Conservation (phyloP, 2,113 vertebrate genomes). For the Daubentonia madagascariensis region DNA sequence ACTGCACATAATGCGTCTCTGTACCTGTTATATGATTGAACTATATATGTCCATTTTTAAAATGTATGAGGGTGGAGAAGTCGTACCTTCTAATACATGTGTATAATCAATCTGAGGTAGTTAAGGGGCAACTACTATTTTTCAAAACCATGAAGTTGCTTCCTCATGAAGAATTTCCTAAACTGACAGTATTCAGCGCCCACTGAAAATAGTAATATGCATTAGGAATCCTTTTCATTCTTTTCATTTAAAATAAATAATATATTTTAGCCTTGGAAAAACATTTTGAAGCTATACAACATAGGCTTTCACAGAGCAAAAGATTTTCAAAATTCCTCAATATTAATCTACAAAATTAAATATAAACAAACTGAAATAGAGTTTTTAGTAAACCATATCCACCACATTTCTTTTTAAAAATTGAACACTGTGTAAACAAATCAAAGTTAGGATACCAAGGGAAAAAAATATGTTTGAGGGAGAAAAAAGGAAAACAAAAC, state of each 20-base stretch:
- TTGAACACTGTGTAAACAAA: not conserved
- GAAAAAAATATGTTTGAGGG: not conserved
- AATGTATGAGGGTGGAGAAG: not conserved
- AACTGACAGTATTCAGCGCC: not conserved
- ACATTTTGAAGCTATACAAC: not conserved
- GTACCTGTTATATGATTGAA: not conserved
- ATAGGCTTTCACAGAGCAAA: not conserved
- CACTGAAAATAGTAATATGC: not conserved
- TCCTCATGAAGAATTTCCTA: slow-evolving; percentile 18
- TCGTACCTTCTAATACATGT: not conserved
- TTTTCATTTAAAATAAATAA: slow-evolving; percentile 37
- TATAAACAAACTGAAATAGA: slow-evolving; percentile 2
- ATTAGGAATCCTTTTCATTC: not conserved
- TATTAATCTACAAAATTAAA: slow-evolving; percentile 21
- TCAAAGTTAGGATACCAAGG: not conserved
- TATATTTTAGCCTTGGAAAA: not conserved
- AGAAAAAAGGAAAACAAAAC: not conserved
- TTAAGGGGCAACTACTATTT: not conserved
- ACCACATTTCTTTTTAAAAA: slow-evolving; percentile 1
- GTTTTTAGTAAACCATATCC: not conserved
- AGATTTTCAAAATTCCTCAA: not conserved
- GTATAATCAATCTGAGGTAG: not conserved
- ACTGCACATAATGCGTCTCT: not conserved
- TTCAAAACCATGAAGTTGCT: not conserved
- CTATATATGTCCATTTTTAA: not conserved